phyloP scores from a whole-genome alignment of 35 echinoderm and acorn worm genomes.

The Apostichopus japonicus region DNA sequence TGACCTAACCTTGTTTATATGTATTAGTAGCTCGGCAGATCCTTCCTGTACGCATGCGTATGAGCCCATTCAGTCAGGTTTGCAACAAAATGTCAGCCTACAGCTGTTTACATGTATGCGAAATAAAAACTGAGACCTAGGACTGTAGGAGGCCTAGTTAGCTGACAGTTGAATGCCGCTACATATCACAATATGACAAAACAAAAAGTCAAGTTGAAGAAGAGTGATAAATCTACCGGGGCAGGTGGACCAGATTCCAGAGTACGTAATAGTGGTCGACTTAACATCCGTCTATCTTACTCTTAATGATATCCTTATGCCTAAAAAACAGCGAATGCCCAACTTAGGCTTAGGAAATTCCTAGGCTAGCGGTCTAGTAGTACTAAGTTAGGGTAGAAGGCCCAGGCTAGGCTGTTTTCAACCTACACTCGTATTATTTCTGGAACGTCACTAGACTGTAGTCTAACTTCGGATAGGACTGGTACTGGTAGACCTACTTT shows the following conservation, averaged over 20 bases:
- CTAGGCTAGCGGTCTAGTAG: not conserved
- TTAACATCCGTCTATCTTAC: too few relatives aligned
- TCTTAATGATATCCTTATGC: too few relatives aligned
- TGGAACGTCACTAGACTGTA: too few relatives aligned
- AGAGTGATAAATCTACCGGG: slow-evolving; percentile 1
- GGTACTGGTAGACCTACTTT: too few relatives aligned
- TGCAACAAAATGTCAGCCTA: slow-evolving; percentile 6
- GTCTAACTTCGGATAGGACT: too few relatives aligned
- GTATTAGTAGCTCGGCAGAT: too few relatives aligned
- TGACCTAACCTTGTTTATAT: too few relatives aligned
- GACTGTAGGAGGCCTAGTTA: too few relatives aligned
- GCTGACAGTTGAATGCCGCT: not conserved
- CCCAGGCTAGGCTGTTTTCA: not conserved
- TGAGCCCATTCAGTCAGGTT: not conserved
- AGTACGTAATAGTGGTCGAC: not conserved
- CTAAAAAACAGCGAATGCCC: too few relatives aligned
- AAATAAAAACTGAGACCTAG: not conserved
- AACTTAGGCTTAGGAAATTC: not conserved
- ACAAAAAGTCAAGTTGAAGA: slow-evolving; percentile 41
- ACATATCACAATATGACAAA: slow-evolving; percentile 23
- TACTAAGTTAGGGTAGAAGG: too few relatives aligned
- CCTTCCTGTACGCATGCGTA: not conserved
- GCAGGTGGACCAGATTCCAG: not conserved
- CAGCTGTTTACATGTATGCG: slow-evolving; percentile 10
- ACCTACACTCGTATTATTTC: too few relatives aligned